phyloP scores from a whole-genome alignment of 2,888 invertebrate genomes.

The Tenthredo mesomela region DNA sequence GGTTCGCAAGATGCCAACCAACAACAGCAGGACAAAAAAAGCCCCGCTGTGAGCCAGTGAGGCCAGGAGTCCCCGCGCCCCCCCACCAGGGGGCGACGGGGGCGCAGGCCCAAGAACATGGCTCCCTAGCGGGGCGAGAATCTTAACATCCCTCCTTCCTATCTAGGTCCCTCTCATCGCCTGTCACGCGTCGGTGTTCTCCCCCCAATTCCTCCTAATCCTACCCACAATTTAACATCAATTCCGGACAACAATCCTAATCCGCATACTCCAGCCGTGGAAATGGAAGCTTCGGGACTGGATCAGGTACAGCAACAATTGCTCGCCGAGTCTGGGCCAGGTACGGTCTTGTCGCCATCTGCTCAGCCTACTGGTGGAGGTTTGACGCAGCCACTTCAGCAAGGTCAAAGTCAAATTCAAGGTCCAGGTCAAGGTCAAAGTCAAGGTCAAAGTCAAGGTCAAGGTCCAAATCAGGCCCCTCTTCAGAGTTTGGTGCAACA shows the following conservation, averaged over 20 bases:
- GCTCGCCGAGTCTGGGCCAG: slow-evolving; percentile 63
- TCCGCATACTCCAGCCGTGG: slow-evolving; percentile 65
- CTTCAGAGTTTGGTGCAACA: slow-evolving; percentile 76
- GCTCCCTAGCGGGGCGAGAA: slow-evolving; percentile 79
- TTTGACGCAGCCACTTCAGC: slow-evolving; percentile 71
- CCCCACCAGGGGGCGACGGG: slow-evolving; percentile 78
- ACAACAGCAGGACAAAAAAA: slow-evolving; percentile 91
- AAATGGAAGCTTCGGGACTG: slow-evolving; percentile 70
- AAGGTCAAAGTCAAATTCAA: slow-evolving; percentile 61
- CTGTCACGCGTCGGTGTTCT: slow-evolving; percentile 68
- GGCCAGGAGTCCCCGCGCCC: slow-evolving; percentile 79
- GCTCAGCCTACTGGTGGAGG: slow-evolving; percentile 69
- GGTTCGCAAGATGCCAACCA: slow-evolving; percentile 81
- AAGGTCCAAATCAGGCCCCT: slow-evolving; percentile 71
- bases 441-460: slow-evolving; percentile 55
- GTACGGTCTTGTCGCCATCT: slow-evolving; percentile 63
- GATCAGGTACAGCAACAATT: slow-evolving; percentile 69
- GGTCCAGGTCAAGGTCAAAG: slow-evolving; percentile 62
- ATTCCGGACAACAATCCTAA: slow-evolving; percentile 28
- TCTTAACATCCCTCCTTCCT: slow-evolving; percentile 72
- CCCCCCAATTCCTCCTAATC: slow-evolving; percentile 57
- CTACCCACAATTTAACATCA: background rate
- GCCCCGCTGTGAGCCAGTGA: slow-evolving; percentile 90
- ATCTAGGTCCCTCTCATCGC: slow-evolving; percentile 67
- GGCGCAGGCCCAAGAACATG: slow-evolving; percentile 78